Base-by-base conservation (phyloP, 2,797 vertebrate species). In the Arremon brunneinucha region DNA sequence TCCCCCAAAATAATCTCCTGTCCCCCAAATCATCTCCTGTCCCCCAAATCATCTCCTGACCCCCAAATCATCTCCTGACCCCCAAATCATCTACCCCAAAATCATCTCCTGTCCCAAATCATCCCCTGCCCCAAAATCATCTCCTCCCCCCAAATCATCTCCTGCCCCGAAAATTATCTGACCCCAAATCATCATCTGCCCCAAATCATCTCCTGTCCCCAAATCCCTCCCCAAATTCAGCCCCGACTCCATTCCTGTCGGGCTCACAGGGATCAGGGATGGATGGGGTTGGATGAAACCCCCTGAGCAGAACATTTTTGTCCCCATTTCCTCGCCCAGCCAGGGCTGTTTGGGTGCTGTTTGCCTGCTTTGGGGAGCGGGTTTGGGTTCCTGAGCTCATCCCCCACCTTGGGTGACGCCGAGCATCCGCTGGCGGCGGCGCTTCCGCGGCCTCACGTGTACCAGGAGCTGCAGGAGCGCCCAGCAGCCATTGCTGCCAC, bases 261-360 rank as follows among this genome's bases (percentile, higher is more conserved):
- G 0, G 56, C 53, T 39, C 56, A 0, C 15, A 2, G 19, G 14
- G 2, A 5, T 6, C 75, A 1, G 3, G 26, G 55, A 8, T 49
- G 87, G 32, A 28, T 1, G 17, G 8, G 8, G 3, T 12, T 19
- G 72, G 67, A 14, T 9, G 72, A 39, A 59, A 20, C 28, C 6
- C 59, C 32, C 12, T 0, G 10, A 32, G 23, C n/a, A 83, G 83
- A 76, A n/a, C 0, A 0, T 6, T n/a, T 64, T 8, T 0, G 1
- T 26, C n/a, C n/a, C 12, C 12, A 5, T 72, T 76, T 19, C 37
- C n/a, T 32, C 43, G 4, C 15, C 14, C 23, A 30, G 11, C 32
- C 1, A 0, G 0, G 0, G 52, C 2, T 3, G 5, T 19, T 72
- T 32, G 8, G 63, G 27, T 0, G 39, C 14, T 1, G 27, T 15